Base-by-base conservation (phyloP, 1,140 invertebrate genomes). In the Mactra quadrangularis region DNA sequence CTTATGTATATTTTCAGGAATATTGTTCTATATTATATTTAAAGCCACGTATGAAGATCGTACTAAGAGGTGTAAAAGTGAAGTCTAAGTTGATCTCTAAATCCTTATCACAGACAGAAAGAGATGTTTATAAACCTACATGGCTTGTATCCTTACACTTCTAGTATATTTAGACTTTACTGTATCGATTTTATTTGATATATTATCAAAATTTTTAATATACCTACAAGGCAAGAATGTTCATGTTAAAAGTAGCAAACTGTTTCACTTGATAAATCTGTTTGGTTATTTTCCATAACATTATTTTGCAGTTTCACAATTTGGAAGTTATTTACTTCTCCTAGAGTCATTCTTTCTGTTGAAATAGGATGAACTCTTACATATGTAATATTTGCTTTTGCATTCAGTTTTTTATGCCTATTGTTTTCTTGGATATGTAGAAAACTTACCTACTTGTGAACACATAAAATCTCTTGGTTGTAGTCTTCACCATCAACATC, bases 21-120 rank as follows among this genome's bases (percentile, higher is more conserved):
- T 92, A 92, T 70, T 91, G 91, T 81, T 89, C 88, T 57, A 92
- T 92, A 53, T 60, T 92, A 55, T 92, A 87, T 57, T 70, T 91
- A 57, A 88, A 91, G 57, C 91, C 91, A 22, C 83, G 89, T 33
- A 92, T 92, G 91, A 92, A 91, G 72, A 92, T 92, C 62, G 85
- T 89, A 25, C 68, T 92, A 29, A 76, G 89, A 47, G 90, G 88
- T 0, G 75, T 85, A 55, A 90, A 90, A 82, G 91, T 92, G 29
- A 85, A 87, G 55, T 90, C 88, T 11, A 91, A 89, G 78, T 79
- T 92, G n/a, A 88, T 92, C 27, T 84, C 79, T 27, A 92, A 91
- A 70, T 85, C 87, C 62, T 82, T 92, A 11, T 88, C 86, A 50
- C 78, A 91, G 29, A 91, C 89, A 59, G 91, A 92, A 84, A 87